phyloP scores from a whole-genome alignment of 2,888 invertebrate genomes.

The Dasysyrphus albostriatus region DNA sequence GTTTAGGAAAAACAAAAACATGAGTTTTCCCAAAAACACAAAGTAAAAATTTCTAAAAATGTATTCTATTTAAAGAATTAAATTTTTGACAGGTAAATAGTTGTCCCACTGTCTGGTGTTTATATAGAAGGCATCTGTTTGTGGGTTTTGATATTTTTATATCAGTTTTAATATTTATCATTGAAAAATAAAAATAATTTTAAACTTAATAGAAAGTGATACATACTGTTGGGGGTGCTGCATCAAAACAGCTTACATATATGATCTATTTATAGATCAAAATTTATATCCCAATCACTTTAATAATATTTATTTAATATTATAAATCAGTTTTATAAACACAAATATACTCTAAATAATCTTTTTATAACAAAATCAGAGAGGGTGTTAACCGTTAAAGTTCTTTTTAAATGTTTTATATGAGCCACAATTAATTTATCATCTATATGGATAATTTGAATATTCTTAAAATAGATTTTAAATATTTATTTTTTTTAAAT shows the following conservation, averaged over 20 bases:
- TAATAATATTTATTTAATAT: not conserved
- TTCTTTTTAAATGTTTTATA: slow-evolving; percentile 6
- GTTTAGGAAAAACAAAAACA: not conserved
- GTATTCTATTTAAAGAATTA: not conserved
- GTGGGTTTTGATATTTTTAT: not conserved
- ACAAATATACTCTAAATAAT: too few relatives aligned
- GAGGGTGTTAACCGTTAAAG: not conserved
- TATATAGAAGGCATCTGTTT: not conserved
- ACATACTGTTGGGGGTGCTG: not conserved
- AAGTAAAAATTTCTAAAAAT: not conserved
- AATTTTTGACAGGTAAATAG: not conserved
- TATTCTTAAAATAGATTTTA: not conserved
- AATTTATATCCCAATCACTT: not conserved
- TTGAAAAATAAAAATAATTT: not conserved
- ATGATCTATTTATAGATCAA: not conserved
- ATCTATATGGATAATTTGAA: not conserved
- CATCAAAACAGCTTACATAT: not conserved
- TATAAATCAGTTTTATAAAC: not conserved
- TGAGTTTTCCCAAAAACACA: not conserved
- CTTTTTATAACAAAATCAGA: not conserved
- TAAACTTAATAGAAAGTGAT: not conserved
- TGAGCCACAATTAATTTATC: not conserved
- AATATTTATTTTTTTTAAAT: not conserved
- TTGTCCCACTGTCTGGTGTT: not conserved
- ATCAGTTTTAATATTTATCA: not conserved